phyloP scores from a whole-genome alignment of 2,888 invertebrate genomes.

The Esperia sulphurella region DNA sequence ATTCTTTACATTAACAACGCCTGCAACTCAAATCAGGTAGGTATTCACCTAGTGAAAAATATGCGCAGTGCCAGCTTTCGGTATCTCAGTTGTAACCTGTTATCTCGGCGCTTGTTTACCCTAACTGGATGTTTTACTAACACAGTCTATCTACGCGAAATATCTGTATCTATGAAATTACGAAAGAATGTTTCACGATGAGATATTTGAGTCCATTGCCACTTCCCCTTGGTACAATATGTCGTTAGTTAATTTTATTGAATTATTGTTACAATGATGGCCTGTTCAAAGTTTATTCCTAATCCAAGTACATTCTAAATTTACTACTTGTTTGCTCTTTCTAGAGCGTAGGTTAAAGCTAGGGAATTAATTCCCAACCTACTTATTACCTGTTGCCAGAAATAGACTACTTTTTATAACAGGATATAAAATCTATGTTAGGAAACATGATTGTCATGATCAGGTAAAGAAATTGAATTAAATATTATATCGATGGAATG shows the following conservation, averaged over 20 bases:
- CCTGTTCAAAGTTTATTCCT: too few species aligned
- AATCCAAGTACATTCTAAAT: too few species aligned
- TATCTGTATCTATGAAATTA: slow-evolving; percentile 37
- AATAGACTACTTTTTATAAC: too few species aligned
- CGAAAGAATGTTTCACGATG: slow-evolving; percentile 41
- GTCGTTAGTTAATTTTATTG: slow-evolving; percentile 4
- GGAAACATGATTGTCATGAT: too few species aligned
- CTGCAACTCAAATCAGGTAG: background rate
- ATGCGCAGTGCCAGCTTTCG: slow-evolving; percentile 1
- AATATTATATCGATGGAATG: too few species aligned
- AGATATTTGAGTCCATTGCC: slow-evolving; percentile 31
- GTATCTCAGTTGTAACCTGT: slow-evolving; percentile 22
- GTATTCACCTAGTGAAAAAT: background rate
- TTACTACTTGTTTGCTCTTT: too few species aligned
- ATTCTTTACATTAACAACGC: background rate
- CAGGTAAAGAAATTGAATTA: too few species aligned
- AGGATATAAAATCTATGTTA: too few species aligned
- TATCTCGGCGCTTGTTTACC: slow-evolving; percentile 54
- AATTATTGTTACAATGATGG: too few species aligned
- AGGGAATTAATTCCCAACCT: too few species aligned
- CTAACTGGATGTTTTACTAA: slow-evolving; percentile 49
- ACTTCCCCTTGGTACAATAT: slow-evolving; percentile 21
- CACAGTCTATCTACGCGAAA: slow-evolving; percentile 22
- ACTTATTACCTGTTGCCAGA: too few species aligned
- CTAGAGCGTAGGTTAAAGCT: too few species aligned